phyloP scores from a whole-genome alignment of 2,113 vertebrate genomes.

The Xenopus tropicalis region UCB_Xtro_10.0 CM004444.2:1643501-1644000 shows the following conservation, averaged over 20 bases:
- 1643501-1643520: conserved; percentile 98
- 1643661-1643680: too few species aligned
- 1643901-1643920: conserved; percentile 92
- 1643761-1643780: conserved; percentile 92
- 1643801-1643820: conserved; percentile 95
- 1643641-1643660: not conserved
- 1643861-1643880: conserved; percentile 94
- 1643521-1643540: conserved; percentile 96
- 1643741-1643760: conserved; percentile 96
- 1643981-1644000: conserved; percentile 79
- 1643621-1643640: not conserved
- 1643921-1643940: conserved; percentile 95
- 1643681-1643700: too few species aligned
- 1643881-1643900: conserved; percentile 94
- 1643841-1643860: conserved; percentile 83
- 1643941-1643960: conserved; percentile 91
- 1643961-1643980: conserved; percentile 92
- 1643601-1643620: conserved; percentile 72
- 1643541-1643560: conserved; percentile 97
- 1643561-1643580: conserved; percentile 96
- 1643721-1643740: conserved; percentile 51
- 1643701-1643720: too few species aligned
- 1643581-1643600: conserved; percentile 95
- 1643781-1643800: conserved; percentile 87
- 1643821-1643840: conserved; percentile 92